phyloP scores from a whole-genome alignment of 64 coral and sea anemone genomes.

The Actinia equina region DNA sequence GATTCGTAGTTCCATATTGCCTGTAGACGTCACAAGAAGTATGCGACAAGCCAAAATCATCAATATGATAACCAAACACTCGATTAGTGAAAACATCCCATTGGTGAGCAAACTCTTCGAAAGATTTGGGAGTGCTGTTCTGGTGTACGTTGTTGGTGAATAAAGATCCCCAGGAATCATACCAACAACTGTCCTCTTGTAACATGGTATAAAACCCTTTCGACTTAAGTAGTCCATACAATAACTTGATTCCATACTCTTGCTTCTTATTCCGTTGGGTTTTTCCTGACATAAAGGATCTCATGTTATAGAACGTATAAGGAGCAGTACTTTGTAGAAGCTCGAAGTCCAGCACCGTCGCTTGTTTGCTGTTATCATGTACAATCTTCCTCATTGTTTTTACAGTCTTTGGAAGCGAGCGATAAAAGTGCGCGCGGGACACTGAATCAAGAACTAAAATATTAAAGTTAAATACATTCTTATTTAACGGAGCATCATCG shows the following conservation, averaged over 20 bases:
- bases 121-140: slow-evolving; percentile 28
- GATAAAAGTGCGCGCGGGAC: slow-evolving; percentile 68
- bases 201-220: slow-evolving; percentile 60
- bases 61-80: slow-evolving; percentile 33
- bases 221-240: slow-evolving; percentile 53
- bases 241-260: slow-evolving; percentile 33
- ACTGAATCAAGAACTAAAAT: slow-evolving; percentile 66
- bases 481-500: background rate
- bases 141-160: slow-evolving; percentile 42
- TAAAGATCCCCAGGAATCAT: slow-evolving; percentile 58
- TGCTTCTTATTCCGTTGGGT: slow-evolving; percentile 10
- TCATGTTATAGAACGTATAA: slow-evolving; percentile 48
- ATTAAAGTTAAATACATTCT: slow-evolving; percentile 59
- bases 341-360: slow-evolving; percentile 66
- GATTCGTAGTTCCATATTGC: slow-evolving; percentile 67
- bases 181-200: slow-evolving; percentile 80
- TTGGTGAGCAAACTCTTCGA: slow-evolving; percentile 45
- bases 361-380: background rate
- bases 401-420: slow-evolving; percentile 42
- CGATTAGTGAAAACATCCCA: slow-evolving; percentile 52
- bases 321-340: slow-evolving; percentile 60
- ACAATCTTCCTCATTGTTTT: slow-evolving; percentile 39
- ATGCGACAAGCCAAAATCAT: slow-evolving; percentile 78
- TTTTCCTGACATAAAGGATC: slow-evolving; percentile 51
- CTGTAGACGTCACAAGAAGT: slow-evolving; percentile 71